phyloP scores from a whole-genome alignment of 2,888 invertebrate species.

The Leptogaster cylindrica region DNA sequence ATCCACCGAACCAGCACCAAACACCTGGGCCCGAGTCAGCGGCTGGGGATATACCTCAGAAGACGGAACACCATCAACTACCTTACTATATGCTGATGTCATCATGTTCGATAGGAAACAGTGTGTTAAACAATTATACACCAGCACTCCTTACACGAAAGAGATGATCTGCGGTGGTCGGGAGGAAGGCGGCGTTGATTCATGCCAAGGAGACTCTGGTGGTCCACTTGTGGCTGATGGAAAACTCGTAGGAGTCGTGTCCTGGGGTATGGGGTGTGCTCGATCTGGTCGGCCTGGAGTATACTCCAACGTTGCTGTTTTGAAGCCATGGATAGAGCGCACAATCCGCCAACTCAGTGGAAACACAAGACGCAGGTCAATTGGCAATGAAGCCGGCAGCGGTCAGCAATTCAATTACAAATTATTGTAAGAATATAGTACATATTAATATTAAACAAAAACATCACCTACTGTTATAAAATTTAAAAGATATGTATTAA shows the following conservation, averaged over 20 bases:
- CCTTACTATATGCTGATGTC: conserved; percentile 1
- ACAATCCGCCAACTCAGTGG: too few species aligned
- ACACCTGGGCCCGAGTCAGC: conserved; percentile 27
- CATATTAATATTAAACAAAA: too few species aligned
- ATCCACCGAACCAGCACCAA: background rate
- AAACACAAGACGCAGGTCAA: too few species aligned
- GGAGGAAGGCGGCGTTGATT: conserved; percentile 57
- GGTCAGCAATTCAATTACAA: too few species aligned
- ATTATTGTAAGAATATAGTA: too few species aligned
- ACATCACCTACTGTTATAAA: too few species aligned
- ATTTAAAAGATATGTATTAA: too few species aligned
- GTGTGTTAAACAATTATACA: conserved; percentile 53
- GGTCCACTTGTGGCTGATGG: conserved; percentile 31
- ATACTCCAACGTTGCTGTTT: conserved; percentile 27
- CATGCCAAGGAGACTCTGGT: conserved; percentile 42
- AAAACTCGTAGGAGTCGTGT: conserved; percentile 36
- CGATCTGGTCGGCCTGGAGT: conserved; percentile 26
- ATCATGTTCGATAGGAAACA: background rate
- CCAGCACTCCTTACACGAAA: conserved; percentile 54
- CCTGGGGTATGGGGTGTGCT: conserved; percentile 36
- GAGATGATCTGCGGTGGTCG: conserved; percentile 66
- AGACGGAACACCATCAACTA: conserved; percentile 3
- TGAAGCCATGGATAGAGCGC: conserved; percentile 33
- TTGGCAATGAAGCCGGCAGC: too few species aligned
- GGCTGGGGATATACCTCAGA: conserved; percentile 45